Evolutionary conservation across 2,113 vertebrate genomes (phyloP).

Genomic region (Excalfactoria chinensis): DNA sequence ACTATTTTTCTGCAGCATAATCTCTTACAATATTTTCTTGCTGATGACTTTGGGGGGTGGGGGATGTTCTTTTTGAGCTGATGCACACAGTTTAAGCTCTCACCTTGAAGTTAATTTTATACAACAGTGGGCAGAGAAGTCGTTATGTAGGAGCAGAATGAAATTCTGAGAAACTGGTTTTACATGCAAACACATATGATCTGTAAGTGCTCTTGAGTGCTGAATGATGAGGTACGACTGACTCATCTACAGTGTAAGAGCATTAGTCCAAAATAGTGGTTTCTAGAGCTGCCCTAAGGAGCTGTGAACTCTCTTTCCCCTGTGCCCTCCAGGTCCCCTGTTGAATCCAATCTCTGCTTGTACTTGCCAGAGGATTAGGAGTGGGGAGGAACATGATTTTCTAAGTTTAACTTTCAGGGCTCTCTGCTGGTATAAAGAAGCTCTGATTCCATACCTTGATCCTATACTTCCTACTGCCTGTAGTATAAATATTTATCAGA

Average conservation of each 20-base stretch:
- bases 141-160: conserved; percentile 13
- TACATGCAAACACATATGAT: background rate
- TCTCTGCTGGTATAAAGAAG: background rate
- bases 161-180: background rate
- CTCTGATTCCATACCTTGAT: background rate
- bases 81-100: conserved; percentile 39
- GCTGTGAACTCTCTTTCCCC: background rate
- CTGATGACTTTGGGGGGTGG: background rate
- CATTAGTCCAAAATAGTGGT: background rate
- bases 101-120: conserved; percentile 65
- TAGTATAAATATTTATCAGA: background rate
- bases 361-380: background rate
- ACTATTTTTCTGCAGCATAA: background rate
- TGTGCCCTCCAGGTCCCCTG: background rate
- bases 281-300: background rate
- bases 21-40: background rate
- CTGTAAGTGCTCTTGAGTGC: background rate
- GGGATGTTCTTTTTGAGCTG: background rate
- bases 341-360: background rate
- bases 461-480: background rate
- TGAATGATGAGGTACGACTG: background rate
- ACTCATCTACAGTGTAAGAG: background rate
- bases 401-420: background rate
- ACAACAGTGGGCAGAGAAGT: conserved; percentile 29
- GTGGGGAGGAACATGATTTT: background rate